phyloP scores from a whole-genome alignment of 2,113 vertebrate species.

The Drymodes brunneopygia region DNA sequence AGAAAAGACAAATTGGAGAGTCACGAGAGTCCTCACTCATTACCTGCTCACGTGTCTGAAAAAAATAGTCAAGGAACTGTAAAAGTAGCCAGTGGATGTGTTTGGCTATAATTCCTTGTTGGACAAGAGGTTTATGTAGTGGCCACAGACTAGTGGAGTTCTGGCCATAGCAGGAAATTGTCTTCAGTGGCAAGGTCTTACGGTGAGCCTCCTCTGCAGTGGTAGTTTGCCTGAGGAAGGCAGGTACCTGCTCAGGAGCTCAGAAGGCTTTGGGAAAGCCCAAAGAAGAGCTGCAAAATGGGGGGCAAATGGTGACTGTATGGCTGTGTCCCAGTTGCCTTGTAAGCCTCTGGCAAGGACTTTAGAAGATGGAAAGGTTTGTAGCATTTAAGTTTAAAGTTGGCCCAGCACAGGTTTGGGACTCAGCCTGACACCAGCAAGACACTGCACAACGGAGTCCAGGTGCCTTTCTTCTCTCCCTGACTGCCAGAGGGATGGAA shows the following conservation, averaged over 20 bases:
- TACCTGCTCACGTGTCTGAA: background rate
- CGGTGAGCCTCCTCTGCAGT: background rate
- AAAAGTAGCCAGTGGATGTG: background rate
- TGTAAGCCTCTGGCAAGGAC: background rate
- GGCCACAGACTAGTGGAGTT: background rate
- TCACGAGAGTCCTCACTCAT: background rate
- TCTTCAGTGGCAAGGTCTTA: background rate
- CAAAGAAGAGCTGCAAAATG: background rate
- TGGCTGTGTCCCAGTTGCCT: background rate
- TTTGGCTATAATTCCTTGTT: background rate
- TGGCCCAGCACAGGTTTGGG: background rate
- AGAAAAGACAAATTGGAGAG: background rate
- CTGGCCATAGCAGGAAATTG: background rate
- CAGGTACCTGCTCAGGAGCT: background rate
- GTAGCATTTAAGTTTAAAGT: background rate
- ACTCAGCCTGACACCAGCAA: background rate
- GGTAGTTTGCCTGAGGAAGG: background rate
- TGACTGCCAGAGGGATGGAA: background rate
- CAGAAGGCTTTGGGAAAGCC: background rate
- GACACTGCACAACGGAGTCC: background rate
- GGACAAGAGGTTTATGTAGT: background rate
- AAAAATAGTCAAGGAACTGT: background rate
- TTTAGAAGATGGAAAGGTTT: background rate
- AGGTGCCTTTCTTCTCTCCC: background rate
- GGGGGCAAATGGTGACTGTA: background rate